Percentiles rank a stretch among this genome's conserved stretches.
Conservation (phyloP, 2,797 vertebrate species). For the Sternotherus odoratus region DNA sequence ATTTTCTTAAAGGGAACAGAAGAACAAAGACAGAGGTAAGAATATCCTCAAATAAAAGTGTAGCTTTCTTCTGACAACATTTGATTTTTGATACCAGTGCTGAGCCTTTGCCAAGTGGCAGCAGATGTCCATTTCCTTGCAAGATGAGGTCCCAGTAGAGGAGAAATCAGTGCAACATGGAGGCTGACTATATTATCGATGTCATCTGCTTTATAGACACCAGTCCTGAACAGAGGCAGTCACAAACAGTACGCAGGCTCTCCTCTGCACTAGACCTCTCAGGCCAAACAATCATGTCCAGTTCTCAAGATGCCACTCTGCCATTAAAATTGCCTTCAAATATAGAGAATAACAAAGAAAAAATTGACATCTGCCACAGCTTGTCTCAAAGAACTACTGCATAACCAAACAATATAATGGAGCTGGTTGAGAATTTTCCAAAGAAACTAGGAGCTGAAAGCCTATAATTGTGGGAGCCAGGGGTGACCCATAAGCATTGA, state of each 20-base stretch:
- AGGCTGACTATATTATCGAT: neutral
- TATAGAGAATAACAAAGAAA: neutral
- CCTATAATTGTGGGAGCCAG: neutral
- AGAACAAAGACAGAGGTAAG: neutral
- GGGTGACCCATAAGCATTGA: neutral
- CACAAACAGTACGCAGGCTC: neutral
- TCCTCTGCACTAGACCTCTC: neutral
- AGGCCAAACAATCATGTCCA: neutral
- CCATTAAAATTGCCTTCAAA: neutral
- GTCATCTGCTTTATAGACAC: neutral
- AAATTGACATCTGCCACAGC: fast-evolving
- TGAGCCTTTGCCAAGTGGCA: neutral
- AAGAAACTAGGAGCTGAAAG: neutral
- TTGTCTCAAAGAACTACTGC: neutral
- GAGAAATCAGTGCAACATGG: fast-evolving
- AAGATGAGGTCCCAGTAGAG: neutral
- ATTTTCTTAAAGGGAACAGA: neutral
- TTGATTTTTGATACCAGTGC: neutral
- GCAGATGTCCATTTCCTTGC: neutral
- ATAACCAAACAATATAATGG: neutral
- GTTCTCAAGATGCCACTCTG: neutral
- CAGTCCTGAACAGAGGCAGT: neutral
- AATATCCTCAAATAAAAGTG: neutral
- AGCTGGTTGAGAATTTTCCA: neutral
- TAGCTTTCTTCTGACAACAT: neutral